Conservation (phyloP, 2,113 vertebrate genomes). For the Brachionichthys hirsutus region DNA sequence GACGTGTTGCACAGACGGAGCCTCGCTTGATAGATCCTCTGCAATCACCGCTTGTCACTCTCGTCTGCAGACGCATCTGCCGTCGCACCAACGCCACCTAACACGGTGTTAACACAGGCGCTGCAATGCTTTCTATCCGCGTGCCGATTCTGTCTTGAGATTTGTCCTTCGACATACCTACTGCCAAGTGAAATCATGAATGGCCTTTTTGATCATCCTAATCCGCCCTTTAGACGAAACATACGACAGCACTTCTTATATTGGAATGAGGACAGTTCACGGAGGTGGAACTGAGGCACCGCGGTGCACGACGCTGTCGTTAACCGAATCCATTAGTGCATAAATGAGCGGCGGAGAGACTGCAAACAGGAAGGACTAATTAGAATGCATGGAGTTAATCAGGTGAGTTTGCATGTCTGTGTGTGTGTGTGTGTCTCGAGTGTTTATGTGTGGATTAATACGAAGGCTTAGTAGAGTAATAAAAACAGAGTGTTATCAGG, state of each 20-base stretch:
- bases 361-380: conserved; percentile 51
- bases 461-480: not conserved
- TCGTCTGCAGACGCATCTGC: not conserved
- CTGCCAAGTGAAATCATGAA: not conserved
- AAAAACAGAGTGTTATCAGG: conserved; percentile 34
- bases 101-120: not conserved
- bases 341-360: conserved; percentile 38
- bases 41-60: not conserved
- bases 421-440: conserved; percentile 27
- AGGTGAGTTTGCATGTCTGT: conserved; percentile 7
- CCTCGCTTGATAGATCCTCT: not conserved
- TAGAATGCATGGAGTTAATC: conserved; percentile 20
- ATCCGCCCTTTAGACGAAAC: too few relatives aligned
- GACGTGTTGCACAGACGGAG: not conserved
- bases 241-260: too few relatives aligned
- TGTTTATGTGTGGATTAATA: too few relatives aligned
- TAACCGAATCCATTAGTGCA: conserved; percentile 59
- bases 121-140: not conserved
- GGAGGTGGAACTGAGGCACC: conserved; percentile 32
- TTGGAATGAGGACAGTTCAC: conserved; percentile 33
- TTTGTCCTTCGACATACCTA: not conserved
- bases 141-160: not conserved
- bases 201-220: not conserved
- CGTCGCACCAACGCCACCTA: not conserved
- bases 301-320: conserved; percentile 46